Evolutionary conservation across 2,888 invertebrate species (phyloP).

Genomic region (Tribolium freemani): DNA sequence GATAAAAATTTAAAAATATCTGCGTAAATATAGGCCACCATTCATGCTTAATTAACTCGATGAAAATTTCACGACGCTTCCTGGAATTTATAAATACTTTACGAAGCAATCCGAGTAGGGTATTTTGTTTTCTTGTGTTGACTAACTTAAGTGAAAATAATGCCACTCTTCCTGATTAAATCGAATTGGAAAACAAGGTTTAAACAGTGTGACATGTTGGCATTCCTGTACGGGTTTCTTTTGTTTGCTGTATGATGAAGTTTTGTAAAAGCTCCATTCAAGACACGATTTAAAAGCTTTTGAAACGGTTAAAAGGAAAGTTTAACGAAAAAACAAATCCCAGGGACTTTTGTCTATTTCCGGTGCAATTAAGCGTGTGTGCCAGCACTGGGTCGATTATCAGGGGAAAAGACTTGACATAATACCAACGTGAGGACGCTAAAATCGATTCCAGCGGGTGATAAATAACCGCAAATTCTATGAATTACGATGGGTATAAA

Average conservation of each 20-base stretch:
- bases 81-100: neutral
- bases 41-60: neutral
- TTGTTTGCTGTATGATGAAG: neutral
- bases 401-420: neutral
- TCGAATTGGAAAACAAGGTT: neutral
- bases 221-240: neutral
- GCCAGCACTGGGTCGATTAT: neutral
- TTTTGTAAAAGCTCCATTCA: neutral
- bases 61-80: neutral
- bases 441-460: neutral
- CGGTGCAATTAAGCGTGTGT: neutral
- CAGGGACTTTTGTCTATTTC: neutral
- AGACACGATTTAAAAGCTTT: neutral
- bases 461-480: neutral
- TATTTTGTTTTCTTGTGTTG: neutral
- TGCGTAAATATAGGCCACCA: neutral
- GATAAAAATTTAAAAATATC: neutral
- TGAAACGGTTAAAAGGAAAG: conserved; percentile 4
- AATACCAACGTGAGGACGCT: neutral
- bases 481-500: neutral
- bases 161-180: too few relatives aligned
- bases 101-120: neutral
- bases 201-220: neutral
- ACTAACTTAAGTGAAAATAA: neutral
- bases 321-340: neutral